Percentiles rank a stretch among this genome's conserved stretches.
Conservation (phyloP, 35 echinoderm and acorn worm species). For the Lytechinus variegatus region DNA sequence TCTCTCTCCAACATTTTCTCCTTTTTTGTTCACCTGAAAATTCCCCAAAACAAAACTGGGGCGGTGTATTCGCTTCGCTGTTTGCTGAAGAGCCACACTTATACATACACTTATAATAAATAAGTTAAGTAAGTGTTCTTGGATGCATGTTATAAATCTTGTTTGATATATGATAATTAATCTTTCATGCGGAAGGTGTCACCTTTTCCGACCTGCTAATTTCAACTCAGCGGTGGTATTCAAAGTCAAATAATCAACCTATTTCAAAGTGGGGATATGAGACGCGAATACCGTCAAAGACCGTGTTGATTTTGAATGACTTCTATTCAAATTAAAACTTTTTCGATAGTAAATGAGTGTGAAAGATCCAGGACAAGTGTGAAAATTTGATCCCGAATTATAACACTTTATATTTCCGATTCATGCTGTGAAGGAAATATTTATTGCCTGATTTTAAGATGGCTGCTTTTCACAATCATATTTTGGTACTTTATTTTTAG, state of each 20-base stretch:
- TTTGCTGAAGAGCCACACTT: too few species aligned
- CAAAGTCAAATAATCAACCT: neutral
- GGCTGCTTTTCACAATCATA: neutral
- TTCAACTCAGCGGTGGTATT: neutral
- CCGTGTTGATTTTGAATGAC: neutral
- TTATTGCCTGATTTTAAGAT: neutral
- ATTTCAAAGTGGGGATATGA: neutral
- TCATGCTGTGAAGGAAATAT: neutral
- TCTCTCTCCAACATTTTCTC: too few species aligned
- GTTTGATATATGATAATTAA: too few species aligned
- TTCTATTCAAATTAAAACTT: neutral
- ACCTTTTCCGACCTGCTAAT: neutral
- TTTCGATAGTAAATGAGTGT: neutral
- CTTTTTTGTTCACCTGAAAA: too few species aligned
- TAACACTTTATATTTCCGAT: constrained; percentile 14
- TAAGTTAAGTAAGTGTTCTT: too few species aligned
- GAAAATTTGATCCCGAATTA: neutral
- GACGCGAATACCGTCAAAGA: neutral
- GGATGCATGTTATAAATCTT: too few species aligned
- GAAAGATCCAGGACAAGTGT: neutral
- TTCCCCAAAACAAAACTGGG: too few species aligned
- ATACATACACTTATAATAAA: too few species aligned
- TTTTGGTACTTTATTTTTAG: neutral
- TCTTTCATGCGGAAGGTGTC: neutral
- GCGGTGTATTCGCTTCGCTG: too few species aligned